Evolutionary conservation across 2,888 invertebrate genomes (phyloP).

Genomic region (Standfussiana lucernea): DNA sequence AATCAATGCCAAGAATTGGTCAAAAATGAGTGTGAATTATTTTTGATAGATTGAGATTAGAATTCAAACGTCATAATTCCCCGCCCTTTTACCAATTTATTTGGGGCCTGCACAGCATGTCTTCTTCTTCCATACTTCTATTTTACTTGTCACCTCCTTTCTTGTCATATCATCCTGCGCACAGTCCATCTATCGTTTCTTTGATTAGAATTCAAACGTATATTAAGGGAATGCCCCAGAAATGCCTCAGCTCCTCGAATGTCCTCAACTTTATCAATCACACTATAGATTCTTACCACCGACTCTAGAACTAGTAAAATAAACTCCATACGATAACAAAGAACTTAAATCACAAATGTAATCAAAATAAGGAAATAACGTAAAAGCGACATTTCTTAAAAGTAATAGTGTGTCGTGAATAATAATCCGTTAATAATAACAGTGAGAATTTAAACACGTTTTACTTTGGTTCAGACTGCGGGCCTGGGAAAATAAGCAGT

Average conservation of each 20-base stretch:
- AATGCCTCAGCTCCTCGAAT: background rate
- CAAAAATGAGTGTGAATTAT: background rate
- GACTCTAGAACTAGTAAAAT: background rate
- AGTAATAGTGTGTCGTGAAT: constrained; percentile 24
- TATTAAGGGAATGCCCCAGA: background rate
- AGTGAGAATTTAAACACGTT: constrained; percentile 36
- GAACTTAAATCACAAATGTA: constrained; percentile 1
- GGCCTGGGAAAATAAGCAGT: constrained; percentile 39
- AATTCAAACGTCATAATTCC: too few relatives aligned
- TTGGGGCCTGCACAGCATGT: too few relatives aligned
- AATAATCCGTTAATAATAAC: constrained; percentile 51
- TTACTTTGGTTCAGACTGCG: constrained; percentile 21
- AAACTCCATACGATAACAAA: background rate
- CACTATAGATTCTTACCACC: background rate
- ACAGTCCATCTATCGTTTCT: too few relatives aligned
- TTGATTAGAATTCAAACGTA: background rate
- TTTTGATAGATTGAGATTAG: background rate
- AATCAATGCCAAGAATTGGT: background rate
- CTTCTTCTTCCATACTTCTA: too few relatives aligned
- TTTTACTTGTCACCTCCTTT: too few relatives aligned
- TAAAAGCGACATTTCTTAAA: constrained; percentile 22
- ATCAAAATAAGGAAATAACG: constrained; percentile 45
- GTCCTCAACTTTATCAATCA: too few relatives aligned
- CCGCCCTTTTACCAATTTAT: too few relatives aligned
- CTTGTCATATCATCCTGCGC: too few relatives aligned